These are phyloP conservation scores for Morinoia aosen DNA, from an alignment of 2,888 invertebrate genomes.

Conservation along the genomic window DNA sequence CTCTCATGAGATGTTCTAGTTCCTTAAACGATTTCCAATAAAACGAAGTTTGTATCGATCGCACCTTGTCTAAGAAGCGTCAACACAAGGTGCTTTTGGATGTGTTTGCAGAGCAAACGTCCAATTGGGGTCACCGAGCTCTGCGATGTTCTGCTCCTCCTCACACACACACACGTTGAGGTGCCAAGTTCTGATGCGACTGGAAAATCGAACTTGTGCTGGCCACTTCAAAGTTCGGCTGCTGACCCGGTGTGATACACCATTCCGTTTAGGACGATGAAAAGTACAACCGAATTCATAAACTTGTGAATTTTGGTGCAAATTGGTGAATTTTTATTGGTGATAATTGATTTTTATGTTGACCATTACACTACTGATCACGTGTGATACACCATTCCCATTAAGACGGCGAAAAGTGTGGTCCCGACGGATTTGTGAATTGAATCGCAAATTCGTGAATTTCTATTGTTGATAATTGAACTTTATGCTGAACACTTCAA, in stretches of 20 bases:
- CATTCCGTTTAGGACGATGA: neutral
- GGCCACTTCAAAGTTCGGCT: neutral
- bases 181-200: neutral
- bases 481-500: neutral
- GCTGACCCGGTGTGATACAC: neutral
- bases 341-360: neutral
- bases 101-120: slow-evolving; percentile 24
- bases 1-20: neutral
- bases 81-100: neutral
- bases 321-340: neutral
- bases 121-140: neutral
- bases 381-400: no score
- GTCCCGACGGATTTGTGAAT: no score
- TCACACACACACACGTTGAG: neutral
- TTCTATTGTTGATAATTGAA: no score
- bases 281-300: neutral
- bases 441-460: no score
- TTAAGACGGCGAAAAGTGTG: no score
- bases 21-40: neutral
- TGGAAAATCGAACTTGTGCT: neutral
- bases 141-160: neutral
- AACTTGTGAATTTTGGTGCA: neutral
- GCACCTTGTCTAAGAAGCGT: neutral
- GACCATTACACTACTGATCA: no score
- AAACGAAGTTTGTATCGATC: neutral